A percentile compares a stretch with the other conserved stretches of the same genome.
Conservation (phyloP, 1,140 invertebrate species). For the Achatina immaculata region DNA sequence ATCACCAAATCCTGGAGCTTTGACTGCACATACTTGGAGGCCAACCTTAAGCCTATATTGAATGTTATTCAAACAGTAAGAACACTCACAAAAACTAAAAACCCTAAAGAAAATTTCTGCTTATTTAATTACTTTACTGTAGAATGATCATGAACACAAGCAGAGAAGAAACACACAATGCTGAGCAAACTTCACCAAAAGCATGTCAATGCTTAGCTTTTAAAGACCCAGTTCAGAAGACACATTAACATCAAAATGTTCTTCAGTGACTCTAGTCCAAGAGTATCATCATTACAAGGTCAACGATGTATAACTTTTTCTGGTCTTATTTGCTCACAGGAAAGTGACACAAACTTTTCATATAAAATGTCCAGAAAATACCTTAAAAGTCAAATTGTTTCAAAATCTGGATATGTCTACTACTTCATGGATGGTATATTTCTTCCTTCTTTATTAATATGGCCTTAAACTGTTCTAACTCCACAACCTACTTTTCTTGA, state of each 20-base stretch:
- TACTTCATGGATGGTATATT: no score
- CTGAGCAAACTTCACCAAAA: no score
- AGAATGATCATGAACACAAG: not conserved
- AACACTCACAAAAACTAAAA: no score
- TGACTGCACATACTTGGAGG: constrained; percentile 95
- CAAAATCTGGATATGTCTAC: no score
- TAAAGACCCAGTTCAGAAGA: not conserved
- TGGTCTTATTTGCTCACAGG: not conserved
- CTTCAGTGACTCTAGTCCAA: constrained; percentile 22
- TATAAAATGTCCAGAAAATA: not conserved
- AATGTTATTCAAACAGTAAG: no score
- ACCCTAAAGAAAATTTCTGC: not conserved
- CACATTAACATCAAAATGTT: not conserved
- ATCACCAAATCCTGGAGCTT: constrained; percentile 99
- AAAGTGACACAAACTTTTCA: not conserved
- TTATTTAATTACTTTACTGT: not conserved
- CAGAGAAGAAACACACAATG: not conserved
- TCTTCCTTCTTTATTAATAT: no score
- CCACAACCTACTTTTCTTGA: no score
- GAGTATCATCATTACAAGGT: not conserved
- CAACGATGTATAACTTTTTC: not conserved
- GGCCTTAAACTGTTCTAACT: no score
- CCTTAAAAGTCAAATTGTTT: not conserved
- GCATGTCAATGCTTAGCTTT: no score
- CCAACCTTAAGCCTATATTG: constrained; percentile 89